A percentile compares a stretch with the other conserved stretches of the same genome.
Conservation (phyloP, 2,797 vertebrate genomes). For the Nothura maculosa region DNA sequence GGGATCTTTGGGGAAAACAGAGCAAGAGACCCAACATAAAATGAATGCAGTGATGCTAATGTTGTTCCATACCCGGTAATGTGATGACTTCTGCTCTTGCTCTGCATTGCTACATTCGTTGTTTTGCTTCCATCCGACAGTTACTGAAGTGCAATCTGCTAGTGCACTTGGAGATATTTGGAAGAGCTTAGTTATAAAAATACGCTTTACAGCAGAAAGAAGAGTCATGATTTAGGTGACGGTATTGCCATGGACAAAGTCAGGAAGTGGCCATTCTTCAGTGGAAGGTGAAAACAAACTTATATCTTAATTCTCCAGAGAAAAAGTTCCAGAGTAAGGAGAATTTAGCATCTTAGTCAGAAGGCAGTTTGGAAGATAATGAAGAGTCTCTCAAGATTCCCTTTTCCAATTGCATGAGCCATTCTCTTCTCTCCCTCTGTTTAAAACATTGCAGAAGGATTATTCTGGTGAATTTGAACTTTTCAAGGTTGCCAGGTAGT, state of each 20-base stretch:
- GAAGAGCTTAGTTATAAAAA: background rate
- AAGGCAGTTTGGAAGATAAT: background rate
- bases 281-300: background rate
- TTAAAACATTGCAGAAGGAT: background rate
- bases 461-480: fast-evolving
- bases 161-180: background rate
- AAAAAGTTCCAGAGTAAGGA: background rate
- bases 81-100: background rate
- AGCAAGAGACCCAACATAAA: fast-evolving
- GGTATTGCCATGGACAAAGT: background rate
- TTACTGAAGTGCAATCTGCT: background rate
- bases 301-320: background rate
- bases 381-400: background rate
- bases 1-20: background rate
- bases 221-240: background rate
- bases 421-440: background rate
- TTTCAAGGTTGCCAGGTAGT: background rate
- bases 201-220: background rate
- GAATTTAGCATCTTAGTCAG: background rate
- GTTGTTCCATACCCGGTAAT: background rate
- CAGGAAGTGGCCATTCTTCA: background rate
- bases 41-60: background rate
- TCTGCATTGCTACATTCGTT: background rate
- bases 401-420: background rate
- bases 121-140: background rate